Evolutionary conservation across 35 echinoderm and acorn worm genomes (phyloP).

Genomic region (Antedon bifida): DNA sequence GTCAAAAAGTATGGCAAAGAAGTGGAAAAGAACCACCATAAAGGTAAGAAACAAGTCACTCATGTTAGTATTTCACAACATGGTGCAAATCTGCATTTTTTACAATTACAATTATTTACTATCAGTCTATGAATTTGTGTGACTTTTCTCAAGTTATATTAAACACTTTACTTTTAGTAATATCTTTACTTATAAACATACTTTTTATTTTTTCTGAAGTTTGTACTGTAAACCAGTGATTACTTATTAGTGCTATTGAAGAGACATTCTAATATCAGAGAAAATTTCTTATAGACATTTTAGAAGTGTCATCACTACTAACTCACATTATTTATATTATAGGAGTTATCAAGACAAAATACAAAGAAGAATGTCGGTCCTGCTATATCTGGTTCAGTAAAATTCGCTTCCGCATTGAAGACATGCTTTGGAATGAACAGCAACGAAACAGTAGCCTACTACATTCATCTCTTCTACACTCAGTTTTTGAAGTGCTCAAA

Average conservation of each 20-base stretch:
- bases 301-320: too few species aligned
- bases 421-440: constrained; percentile 44
- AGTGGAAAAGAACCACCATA: constrained; percentile 57
- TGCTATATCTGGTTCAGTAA: constrained; percentile 81
- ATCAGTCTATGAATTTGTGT: too few species aligned
- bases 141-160: too few species aligned
- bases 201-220: too few species aligned
- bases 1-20: constrained; percentile 75
- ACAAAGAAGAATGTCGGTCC: constrained; percentile 61
- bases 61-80: not conserved
- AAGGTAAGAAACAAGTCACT: too few species aligned
- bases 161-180: too few species aligned
- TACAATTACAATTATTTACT: too few species aligned
- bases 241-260: too few species aligned
- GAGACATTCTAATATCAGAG: too few species aligned
- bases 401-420: constrained; percentile 50
- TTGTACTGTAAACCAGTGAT: too few species aligned
- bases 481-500: constrained; percentile 45
- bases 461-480: constrained; percentile 64
- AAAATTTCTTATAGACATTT: too few species aligned
- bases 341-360: constrained; percentile 73
- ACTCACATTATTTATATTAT: not conserved
- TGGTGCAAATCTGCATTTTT: not conserved
- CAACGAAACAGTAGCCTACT: constrained; percentile 39
- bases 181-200: too few species aligned